These are phyloP conservation scores for Smutsia gigantea DNA, from an alignment of 2,797 vertebrate genomes.

Conservation along the genomic window DNA sequence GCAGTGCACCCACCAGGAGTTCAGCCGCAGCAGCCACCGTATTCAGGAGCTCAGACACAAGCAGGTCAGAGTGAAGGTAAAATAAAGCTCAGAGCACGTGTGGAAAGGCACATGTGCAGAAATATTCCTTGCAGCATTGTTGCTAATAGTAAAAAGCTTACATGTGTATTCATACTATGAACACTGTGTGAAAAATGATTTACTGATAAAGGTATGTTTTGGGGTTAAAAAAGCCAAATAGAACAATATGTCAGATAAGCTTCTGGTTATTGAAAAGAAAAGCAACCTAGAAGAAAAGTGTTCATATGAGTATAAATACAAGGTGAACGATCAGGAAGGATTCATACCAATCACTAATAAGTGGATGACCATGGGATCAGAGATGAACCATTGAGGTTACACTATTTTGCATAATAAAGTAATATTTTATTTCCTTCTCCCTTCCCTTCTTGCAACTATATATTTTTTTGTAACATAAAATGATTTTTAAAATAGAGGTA, in stretches of 20 bases:
- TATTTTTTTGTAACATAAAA: constrained; percentile 56
- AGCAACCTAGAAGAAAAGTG: background rate
- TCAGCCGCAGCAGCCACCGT: constrained; percentile 92
- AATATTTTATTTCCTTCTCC: background rate
- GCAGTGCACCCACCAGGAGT: constrained; percentile 93
- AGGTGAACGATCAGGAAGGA: background rate
- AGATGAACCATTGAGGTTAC: background rate
- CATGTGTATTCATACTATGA: background rate
- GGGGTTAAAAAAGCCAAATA: constrained; percentile 3
- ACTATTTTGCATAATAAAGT: background rate
- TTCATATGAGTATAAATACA: background rate
- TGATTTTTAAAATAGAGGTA: constrained; percentile 9
- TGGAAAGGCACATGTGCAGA: background rate
- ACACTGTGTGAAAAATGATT: background rate
- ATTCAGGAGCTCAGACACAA: constrained; percentile 93
- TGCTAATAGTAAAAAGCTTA: background rate
- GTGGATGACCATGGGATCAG: background rate
- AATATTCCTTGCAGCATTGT: background rate
- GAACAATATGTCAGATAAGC: background rate
- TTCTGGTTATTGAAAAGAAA: constrained; percentile 33
- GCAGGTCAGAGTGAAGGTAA: constrained; percentile 95
- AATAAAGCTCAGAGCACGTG: constrained; percentile 49
- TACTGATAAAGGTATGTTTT: background rate
- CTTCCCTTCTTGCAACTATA: background rate
- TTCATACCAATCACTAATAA: background rate